Evolutionary conservation across 2,797 vertebrate species (phyloP).

Genomic region (Poecilia picta): DNA sequence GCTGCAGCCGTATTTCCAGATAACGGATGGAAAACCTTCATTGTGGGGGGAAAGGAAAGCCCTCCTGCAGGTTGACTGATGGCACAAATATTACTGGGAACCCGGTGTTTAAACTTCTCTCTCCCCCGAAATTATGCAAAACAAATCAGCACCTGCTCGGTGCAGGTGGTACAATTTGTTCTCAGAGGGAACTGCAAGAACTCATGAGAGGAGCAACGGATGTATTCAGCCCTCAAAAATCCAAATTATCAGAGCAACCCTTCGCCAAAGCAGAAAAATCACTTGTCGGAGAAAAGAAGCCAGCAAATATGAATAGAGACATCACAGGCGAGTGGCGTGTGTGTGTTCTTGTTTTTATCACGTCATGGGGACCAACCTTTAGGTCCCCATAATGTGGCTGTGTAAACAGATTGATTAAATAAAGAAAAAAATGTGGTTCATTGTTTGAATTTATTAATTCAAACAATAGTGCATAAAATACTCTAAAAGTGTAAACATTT

Average conservation of each 20-base stretch:
- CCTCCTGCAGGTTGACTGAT: constrained; percentile 17
- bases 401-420: too few species aligned
- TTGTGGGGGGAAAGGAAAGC: constrained; percentile 30
- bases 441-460: too few species aligned
- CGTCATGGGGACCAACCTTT: too few species aligned
- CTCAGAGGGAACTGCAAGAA: background rate
- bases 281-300: constrained; percentile 7
- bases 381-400: too few species aligned
- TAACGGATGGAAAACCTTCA: constrained; percentile 46
- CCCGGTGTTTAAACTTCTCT: too few species aligned
- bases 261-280: constrained; percentile 10
- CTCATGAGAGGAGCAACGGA: background rate
- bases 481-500: too few species aligned
- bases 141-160: constrained; percentile 29
- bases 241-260: constrained; percentile 6
- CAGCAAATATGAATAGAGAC: constrained; percentile 7
- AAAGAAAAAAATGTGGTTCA: too few species aligned
- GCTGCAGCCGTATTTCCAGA: constrained; percentile 28
- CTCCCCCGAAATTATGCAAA: constrained; percentile 2
- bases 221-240: constrained; percentile 2
- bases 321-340: background rate
- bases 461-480: too few species aligned
- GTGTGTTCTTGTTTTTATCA: background rate
- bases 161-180: constrained; percentile 35
- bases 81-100: background rate